Conservation (phyloP, 2,888 invertebrate genomes). For the Ernsta delagoae region DNA sequence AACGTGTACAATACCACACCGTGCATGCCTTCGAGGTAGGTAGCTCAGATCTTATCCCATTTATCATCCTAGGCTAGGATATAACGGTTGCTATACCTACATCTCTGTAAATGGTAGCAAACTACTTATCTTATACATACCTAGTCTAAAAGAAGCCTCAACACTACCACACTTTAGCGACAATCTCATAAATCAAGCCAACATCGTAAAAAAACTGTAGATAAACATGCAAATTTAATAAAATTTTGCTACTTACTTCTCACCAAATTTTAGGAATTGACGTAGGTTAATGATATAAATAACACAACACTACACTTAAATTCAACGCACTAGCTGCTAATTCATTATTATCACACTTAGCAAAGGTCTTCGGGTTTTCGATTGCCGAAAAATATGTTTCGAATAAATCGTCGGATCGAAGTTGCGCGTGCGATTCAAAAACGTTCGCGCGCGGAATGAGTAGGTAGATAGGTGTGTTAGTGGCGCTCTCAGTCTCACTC, state of each 20-base stretch:
- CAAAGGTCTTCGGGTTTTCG: conserved; percentile 41
- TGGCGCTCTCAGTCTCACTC: too few species aligned
- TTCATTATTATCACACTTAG: conserved; percentile 53
- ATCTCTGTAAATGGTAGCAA: conserved; percentile 46
- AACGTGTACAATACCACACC: conserved; percentile 16
- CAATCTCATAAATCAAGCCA: conserved; percentile 35
- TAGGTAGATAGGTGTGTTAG: background rate
- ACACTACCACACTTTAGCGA: conserved; percentile 35
- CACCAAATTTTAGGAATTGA: conserved; percentile 24
- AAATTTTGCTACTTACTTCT: conserved; percentile 29
- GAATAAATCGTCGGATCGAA: conserved; percentile 54
- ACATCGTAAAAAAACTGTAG: conserved; percentile 26
- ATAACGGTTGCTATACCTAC: conserved; percentile 50
- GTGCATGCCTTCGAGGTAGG: conserved; percentile 42
- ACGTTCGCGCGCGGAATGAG: conserved; percentile 74
- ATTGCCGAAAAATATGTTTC: conserved; percentile 39
- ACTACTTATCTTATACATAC: conserved; percentile 42
- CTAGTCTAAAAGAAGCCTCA: conserved; percentile 42
- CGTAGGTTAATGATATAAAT: conserved; percentile 16
- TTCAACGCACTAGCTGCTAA: conserved; percentile 49
- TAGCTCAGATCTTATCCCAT: conserved; percentile 48
- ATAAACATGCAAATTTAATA: conserved; percentile 26
- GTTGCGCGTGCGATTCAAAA: conserved; percentile 56
- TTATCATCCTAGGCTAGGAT: conserved; percentile 47
- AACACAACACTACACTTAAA: conserved; percentile 45